Conservation (phyloP, 1,140 invertebrate species). For the Lamellibrachia luymesi region DNA sequence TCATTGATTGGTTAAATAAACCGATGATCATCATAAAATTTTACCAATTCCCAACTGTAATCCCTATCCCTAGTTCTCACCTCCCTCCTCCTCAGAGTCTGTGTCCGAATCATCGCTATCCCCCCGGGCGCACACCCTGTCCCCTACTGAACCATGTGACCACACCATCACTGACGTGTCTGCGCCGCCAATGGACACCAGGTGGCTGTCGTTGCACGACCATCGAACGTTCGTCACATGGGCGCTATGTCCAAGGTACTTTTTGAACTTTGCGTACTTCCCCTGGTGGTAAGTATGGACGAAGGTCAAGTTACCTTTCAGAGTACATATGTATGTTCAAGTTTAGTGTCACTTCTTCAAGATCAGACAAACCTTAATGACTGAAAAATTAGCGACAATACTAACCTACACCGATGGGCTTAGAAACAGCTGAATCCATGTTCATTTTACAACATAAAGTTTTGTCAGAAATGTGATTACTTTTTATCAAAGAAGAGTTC, state of each 20-base stretch:
- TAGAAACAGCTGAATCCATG: no score
- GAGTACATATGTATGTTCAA: no score
- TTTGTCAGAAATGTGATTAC: no score
- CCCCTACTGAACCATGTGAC: constrained; percentile 34
- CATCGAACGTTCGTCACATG: constrained; percentile 58
- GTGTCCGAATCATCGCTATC: constrained; percentile 57
- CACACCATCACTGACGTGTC: constrained; percentile 57
- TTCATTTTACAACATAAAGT: no score
- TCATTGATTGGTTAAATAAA: no score
- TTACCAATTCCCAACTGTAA: neutral
- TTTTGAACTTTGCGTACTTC: constrained; percentile 58
- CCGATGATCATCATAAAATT: no score
- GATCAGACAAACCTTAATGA: no score
- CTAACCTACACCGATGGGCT: no score
- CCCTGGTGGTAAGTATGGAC: constrained; percentile 38
- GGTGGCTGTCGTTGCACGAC: constrained; percentile 42
- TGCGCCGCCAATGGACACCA: constrained; percentile 54
- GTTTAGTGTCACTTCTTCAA: no score
- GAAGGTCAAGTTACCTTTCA: neutral
- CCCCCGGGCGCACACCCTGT: constrained; percentile 33
- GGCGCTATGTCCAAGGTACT: constrained; percentile 57
- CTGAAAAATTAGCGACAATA: no score
- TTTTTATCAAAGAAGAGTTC: no score
- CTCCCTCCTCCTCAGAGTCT: constrained; percentile 56
- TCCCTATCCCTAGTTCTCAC: neutral